Percentiles rank a stretch among this genome's conserved stretches.
These are phyloP conservation scores for Eucidaris tribuloides DNA, from an alignment of 35 echinoderm and acorn worm genomes.

Conservation along the genomic window DNA sequence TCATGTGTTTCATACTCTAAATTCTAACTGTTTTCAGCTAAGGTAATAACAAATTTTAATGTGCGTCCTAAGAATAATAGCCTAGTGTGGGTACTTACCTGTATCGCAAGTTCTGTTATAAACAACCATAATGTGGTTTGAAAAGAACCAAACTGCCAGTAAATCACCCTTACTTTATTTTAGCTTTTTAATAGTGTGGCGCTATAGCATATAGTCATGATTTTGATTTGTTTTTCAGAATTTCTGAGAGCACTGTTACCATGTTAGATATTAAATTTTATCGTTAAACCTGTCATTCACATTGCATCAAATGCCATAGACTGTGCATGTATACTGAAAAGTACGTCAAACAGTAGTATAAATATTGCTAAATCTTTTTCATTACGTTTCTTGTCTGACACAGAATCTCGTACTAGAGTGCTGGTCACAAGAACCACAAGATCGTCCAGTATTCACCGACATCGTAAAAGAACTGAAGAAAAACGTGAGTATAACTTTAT, in stretches of 20 bases:
- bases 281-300: background rate
- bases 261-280: background rate
- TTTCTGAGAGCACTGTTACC: background rate
- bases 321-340: background rate
- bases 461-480: constrained; percentile 53
- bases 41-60: background rate
- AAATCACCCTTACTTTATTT: too few relatives aligned
- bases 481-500: constrained; percentile 52
- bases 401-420: constrained; percentile 39
- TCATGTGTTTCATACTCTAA: background rate
- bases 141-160: too few relatives aligned
- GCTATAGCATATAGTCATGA: too few relatives aligned
- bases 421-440: constrained; percentile 23
- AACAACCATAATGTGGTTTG: too few relatives aligned
- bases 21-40: background rate
- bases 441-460: constrained; percentile 25
- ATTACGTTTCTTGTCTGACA: background rate
- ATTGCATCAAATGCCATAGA: background rate
- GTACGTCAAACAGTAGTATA: background rate
- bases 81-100: too few relatives aligned
- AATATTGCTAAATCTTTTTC: background rate
- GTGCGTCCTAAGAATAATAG: too few relatives aligned
- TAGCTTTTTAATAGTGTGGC: too few relatives aligned
- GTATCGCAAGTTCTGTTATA: too few relatives aligned
- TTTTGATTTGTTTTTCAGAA: background rate